Conservation (phyloP, 1,140 invertebrate genomes). For the Pseudomyrmex dendroicus region DNA sequence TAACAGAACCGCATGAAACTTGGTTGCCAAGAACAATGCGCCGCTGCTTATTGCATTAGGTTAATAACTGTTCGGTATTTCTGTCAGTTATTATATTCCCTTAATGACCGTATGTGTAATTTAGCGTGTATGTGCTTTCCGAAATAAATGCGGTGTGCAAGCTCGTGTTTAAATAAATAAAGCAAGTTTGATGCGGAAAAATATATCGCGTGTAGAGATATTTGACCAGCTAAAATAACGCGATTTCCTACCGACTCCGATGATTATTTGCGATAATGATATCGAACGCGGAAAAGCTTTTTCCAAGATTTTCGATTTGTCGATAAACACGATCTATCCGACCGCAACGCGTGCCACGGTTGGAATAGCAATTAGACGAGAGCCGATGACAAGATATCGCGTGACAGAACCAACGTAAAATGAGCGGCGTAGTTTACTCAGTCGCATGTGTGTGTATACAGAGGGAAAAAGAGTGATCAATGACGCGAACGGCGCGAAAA, state of each 20-base stretch:
- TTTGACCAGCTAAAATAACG: too few relatives aligned
- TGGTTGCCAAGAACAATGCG: conserved; percentile 53
- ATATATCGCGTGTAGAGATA: not conserved
- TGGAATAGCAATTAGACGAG: conserved; percentile 41
- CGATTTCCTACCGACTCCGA: not conserved
- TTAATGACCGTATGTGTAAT: not conserved
- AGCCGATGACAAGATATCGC: conserved; percentile 35
- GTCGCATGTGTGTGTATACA: not conserved
- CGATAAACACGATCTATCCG: not conserved
- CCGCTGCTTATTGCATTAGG: conserved; percentile 50
- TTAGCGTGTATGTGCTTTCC: not conserved
- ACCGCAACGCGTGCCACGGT: not conserved
- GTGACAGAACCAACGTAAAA: conserved; percentile 35
- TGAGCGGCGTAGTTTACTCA: conserved; percentile 18
- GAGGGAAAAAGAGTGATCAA: conserved; percentile 35
- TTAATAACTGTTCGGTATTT: conserved; percentile 48
- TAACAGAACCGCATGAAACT: conserved; percentile 39
- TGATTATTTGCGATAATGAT: not conserved
- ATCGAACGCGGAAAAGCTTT: not conserved
- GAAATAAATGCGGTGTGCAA: not conserved
- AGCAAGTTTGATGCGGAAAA: not conserved
- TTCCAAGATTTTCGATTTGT: not conserved
- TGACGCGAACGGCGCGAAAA: conserved; percentile 23
- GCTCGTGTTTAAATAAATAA: not conserved
- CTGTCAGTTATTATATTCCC: conserved; percentile 36